phyloP scores from a whole-genome alignment of 1,140 invertebrate genomes.

The Mesaphorura yosii region DNA sequence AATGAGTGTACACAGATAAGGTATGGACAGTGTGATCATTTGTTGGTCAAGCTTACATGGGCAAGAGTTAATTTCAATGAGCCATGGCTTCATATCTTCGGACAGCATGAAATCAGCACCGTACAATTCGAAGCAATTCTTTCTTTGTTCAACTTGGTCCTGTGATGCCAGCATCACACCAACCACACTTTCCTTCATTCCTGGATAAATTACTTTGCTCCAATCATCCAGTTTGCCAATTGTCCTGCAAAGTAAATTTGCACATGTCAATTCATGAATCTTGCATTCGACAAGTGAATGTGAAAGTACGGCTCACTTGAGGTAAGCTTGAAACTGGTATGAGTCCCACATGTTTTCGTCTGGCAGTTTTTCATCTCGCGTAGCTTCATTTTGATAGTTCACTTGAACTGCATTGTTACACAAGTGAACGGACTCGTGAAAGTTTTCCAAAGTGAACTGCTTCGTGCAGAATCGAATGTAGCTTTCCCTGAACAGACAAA shows the following conservation, averaged over 20 bases:
- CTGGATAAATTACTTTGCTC: conserved; percentile 68
- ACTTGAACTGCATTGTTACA: conserved; percentile 89
- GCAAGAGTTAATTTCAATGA: conserved; percentile 90
- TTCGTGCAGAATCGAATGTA: conserved; percentile 88
- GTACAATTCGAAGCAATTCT: conserved; percentile 83
- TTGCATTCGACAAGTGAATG: not conserved
- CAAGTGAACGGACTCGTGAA: conserved; percentile 83
- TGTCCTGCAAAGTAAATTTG: conserved; percentile 33
- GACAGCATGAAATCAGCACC: conserved; percentile 86
- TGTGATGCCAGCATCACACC: conserved; percentile 76
- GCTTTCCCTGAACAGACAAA: conserved; percentile 50
- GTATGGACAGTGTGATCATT: too few relatives aligned
- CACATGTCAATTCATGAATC: not conserved
- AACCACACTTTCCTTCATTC: conserved; percentile 76
- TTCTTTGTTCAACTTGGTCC: conserved; percentile 61
- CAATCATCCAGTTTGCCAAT: conserved; percentile 59
- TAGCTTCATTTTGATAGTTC: conserved; percentile 66
- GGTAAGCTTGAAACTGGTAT: conserved; percentile 58
- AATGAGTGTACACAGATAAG: too few relatives aligned
- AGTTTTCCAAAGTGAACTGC: conserved; percentile 74
- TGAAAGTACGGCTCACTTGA: conserved; percentile 37
- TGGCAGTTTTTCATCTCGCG: conserved; percentile 56
- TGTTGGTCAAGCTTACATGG: too few relatives aligned
- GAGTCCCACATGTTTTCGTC: conserved; percentile 77
- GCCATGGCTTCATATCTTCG: conserved; percentile 77